Conservation (phyloP, 2,888 invertebrate genomes). For the Hecatera dysodea region DNA sequence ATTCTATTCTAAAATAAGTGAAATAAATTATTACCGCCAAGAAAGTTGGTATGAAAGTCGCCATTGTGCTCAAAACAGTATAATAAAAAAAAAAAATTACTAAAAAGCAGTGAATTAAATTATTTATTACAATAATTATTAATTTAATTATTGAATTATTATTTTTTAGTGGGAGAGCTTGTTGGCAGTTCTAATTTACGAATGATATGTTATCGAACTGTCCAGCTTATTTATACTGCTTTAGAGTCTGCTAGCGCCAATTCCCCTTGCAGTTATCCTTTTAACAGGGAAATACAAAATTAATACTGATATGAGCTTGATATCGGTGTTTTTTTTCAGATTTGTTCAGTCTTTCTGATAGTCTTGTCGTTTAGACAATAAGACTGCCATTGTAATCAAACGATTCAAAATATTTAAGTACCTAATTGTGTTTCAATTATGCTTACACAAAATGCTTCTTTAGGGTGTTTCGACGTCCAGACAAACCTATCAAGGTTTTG, state of each 20-base stretch:
- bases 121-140: constrained; percentile 16
- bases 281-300: constrained; percentile 3
- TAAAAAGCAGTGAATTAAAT: not conserved
- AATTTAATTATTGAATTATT: constrained; percentile 11
- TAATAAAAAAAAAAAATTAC: constrained; percentile 4
- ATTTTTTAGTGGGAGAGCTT: constrained; percentile 39
- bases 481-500: no score
- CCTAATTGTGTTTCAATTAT: no score
- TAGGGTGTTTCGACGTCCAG: no score
- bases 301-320: constrained; percentile 7
- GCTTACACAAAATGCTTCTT: no score
- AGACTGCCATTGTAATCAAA: no score
- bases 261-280: constrained; percentile 30
- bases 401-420: no score
- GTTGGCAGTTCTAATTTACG: constrained; percentile 37
- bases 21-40: not conserved
- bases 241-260: not conserved
- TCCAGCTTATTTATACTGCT: constrained; percentile 27
- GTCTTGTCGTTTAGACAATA: no score
- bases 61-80: constrained; percentile 38
- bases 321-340: no score
- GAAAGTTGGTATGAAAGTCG: constrained; percentile 19
- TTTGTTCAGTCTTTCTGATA: no score
- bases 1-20: not conserved
- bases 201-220: constrained; percentile 2